Conservation (phyloP, 2,113 vertebrate species). For the Gopherus flavomarginatus region DNA sequence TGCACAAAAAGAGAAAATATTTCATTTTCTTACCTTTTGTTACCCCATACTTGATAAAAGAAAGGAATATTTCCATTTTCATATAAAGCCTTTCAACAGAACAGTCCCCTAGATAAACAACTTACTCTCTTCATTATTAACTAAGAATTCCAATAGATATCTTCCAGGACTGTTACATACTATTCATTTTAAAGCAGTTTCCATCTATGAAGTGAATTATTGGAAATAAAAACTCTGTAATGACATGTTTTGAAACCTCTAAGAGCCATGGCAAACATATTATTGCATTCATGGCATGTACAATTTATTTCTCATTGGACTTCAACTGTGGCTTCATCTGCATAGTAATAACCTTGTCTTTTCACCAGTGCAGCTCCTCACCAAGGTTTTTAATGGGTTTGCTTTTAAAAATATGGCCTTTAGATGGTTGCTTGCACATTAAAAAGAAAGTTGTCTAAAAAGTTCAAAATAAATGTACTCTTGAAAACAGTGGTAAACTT, state of each 20-base stretch:
- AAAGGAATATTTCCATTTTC: background rate
- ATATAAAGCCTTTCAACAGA: constrained; percentile 10
- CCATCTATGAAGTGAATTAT: constrained; percentile 60
- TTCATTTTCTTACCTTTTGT: constrained; percentile 20
- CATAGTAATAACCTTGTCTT: constrained; percentile 54
- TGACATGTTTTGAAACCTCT: constrained; percentile 38
- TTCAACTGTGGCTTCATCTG: constrained; percentile 39
- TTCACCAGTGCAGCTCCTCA: constrained; percentile 40
- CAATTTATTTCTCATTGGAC: constrained; percentile 57
- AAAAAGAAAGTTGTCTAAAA: background rate
- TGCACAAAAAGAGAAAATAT: constrained; percentile 12
- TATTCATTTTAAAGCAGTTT: constrained; percentile 51
- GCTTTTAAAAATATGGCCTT: background rate
- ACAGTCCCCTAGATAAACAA: constrained; percentile 10
- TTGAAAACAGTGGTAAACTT: background rate
- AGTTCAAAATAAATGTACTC: background rate
- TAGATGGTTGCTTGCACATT: background rate
- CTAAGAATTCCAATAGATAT: constrained; percentile 31
- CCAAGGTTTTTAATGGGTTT: background rate
- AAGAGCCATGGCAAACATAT: constrained; percentile 58
- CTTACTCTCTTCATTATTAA: constrained; percentile 4
- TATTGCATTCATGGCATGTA: constrained; percentile 45
- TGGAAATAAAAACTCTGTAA: constrained; percentile 53
- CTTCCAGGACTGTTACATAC: constrained; percentile 1
- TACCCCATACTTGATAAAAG: constrained; percentile 42